phyloP scores from a whole-genome alignment of 1,140 invertebrate species.

The Halesus radiatus region DNA sequence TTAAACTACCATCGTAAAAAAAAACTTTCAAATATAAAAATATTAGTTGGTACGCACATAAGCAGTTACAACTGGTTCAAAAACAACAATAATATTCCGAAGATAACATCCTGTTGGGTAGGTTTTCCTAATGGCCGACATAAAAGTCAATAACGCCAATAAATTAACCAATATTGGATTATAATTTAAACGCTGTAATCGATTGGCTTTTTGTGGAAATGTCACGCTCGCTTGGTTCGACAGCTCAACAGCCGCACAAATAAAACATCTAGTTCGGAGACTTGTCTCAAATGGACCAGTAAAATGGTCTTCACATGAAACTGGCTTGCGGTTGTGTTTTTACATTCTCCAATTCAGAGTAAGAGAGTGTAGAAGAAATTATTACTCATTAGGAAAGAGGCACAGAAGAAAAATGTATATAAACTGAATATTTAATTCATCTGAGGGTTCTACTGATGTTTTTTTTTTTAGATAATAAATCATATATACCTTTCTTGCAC shows the following conservation, averaged over 20 bases:
- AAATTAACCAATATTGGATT: conserved; percentile 25
- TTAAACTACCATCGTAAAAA: no score
- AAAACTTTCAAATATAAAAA: no score
- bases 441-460: no score
- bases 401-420: no score
- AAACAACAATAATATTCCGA: no score
- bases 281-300: conserved; percentile 11
- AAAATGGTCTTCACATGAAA: conserved; percentile 11
- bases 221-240: conserved; percentile 24
- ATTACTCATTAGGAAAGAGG: no score
- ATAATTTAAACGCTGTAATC: conserved; percentile 22
- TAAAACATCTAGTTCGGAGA: conserved; percentile 7
- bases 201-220: conserved; percentile 25
- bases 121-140: conserved; percentile 1
- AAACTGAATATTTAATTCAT: no score
- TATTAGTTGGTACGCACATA: no score
- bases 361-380: neutral
- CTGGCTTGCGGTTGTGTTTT: neutral
- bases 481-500: no score
- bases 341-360: neutral
- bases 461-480: no score
- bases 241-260: conserved; percentile 1
- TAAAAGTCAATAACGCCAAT: conserved; percentile 8
- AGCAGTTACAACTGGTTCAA: no score
- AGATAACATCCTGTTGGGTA: conserved; percentile 20